Evolutionary conservation across 2,113 vertebrate species (phyloP), one percentile per base, ranked within the genome.

Genomic region (Pteruthius melanotis): DNA sequence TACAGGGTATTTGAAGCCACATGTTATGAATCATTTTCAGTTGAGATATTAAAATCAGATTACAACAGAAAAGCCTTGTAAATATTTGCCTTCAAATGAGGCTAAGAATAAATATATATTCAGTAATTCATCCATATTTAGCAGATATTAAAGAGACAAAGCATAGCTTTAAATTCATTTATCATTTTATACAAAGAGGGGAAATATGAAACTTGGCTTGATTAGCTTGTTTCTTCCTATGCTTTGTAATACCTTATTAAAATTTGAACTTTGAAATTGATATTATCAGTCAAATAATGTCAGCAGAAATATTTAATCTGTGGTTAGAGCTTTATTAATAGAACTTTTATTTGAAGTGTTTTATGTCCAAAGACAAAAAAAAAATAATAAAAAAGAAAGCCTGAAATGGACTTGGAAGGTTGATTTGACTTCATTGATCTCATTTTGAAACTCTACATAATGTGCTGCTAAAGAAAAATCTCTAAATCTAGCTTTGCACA

Each of bases 51-150:
- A 98, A 98, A 98, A 98, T 98, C 97, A 98, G 98, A 98, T 98
- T 98, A 98, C 97, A 97, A 96, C 77, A 98, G 97, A 98, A 98
- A 98, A 98, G 97, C 96, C 96, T 97, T 98, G 98, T 98, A 98
- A 98, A 98, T 98, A 98, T 98, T 98, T 98, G 98, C 98, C 95
- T 98, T 97, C 97, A 98, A 98, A 98, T 98, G 97, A 98, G 97
- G 97, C 95, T 97, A 97, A 98, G 97, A 98, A 98, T 98, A 98
- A 98, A 98, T 98, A 98, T 98, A 98, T 98, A 98, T 98, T 98
- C 98, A 98, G 98, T 98, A 98, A 98, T 98, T 98, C 97, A 98
- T 98, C 97, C 97, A 98, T 98, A 98, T 98, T 98, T 98, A 98
- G 97, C 95, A 98, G 97, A 98, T 98, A 98, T 97, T 98, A 98